Evolutionary conservation across 2,113 vertebrate species (phyloP).

Genomic region (Xiphophorus couchianus): DNA sequence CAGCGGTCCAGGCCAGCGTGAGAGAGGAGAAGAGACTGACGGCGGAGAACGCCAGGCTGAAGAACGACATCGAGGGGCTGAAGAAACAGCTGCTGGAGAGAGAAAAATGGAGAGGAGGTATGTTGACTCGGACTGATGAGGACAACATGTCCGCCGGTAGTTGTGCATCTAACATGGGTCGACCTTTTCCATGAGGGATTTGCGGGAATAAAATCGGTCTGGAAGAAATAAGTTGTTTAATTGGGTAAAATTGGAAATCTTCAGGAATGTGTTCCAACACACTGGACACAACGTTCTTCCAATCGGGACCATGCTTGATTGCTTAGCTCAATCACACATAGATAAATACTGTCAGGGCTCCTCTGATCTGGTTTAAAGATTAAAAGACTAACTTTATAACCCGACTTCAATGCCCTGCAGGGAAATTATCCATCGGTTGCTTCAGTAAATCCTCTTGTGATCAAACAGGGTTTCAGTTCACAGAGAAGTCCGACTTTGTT

Average conservation of each 20-base stretch:
- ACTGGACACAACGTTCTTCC: slow-evolving; percentile 30
- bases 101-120: slow-evolving; percentile 93
- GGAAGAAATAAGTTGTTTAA: slow-evolving; percentile 53
- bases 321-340: slow-evolving; percentile 37
- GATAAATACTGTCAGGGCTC: slow-evolving; percentile 14
- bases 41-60: slow-evolving; percentile 94
- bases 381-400: not conserved
- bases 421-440: not conserved
- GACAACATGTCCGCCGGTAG: slow-evolving; percentile 40
- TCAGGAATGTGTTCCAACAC: slow-evolving; percentile 32
- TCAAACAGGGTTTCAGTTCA: not conserved
- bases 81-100: slow-evolving; percentile 90
- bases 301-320: slow-evolving; percentile 37
- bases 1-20: slow-evolving; percentile 90
- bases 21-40: slow-evolving; percentile 96
- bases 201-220: slow-evolving; percentile 27
- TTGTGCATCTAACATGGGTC: slow-evolving; percentile 24
- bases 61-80: slow-evolving; percentile 92
- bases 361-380: slow-evolving; percentile 33
- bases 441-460: not conserved
- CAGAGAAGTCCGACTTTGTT: not conserved
- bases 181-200: slow-evolving; percentile 55
- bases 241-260: slow-evolving; percentile 37
- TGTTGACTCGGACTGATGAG: slow-evolving; percentile 30
- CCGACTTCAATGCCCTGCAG: not conserved